phyloP scores from a whole-genome alignment of 2,797 vertebrate genomes.

The Sylvia borin region DNA sequence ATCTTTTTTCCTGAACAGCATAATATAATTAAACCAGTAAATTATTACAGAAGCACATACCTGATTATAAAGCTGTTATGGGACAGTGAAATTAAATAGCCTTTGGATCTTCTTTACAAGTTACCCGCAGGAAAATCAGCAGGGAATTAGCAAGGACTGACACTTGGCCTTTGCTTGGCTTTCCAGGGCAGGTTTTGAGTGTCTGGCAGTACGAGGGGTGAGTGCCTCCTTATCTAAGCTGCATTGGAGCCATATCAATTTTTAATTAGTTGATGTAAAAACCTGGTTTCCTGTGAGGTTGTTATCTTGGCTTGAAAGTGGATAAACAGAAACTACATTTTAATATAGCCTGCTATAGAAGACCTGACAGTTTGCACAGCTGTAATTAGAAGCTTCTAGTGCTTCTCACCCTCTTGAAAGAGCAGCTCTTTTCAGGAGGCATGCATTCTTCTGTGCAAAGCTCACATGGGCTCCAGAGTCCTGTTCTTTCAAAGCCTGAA shows the following conservation, averaged over 20 bases:
- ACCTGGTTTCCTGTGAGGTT: background rate
- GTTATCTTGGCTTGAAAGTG: background rate
- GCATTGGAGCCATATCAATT: background rate
- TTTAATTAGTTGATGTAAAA: background rate
- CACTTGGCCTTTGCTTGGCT: background rate
- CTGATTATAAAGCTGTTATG: background rate
- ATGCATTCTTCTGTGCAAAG: background rate
- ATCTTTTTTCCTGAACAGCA: background rate
- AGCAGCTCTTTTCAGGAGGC: background rate
- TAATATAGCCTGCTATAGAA: background rate
- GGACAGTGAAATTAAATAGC: background rate
- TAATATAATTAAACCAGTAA: background rate
- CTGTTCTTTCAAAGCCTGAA: background rate
- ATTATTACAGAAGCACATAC: background rate
- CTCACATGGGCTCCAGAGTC: background rate
- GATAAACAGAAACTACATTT: background rate
- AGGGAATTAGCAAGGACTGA: background rate
- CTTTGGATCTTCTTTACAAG: background rate
- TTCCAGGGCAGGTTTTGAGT: background rate
- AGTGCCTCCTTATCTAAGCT: background rate
- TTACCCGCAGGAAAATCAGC: background rate
- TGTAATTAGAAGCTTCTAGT: background rate
- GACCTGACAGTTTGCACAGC: background rate
- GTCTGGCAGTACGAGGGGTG: accelerated
- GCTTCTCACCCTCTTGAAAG: background rate